Conservation (phyloP, 2,113 vertebrate genomes). For the Phocoena sinus region DNA sequence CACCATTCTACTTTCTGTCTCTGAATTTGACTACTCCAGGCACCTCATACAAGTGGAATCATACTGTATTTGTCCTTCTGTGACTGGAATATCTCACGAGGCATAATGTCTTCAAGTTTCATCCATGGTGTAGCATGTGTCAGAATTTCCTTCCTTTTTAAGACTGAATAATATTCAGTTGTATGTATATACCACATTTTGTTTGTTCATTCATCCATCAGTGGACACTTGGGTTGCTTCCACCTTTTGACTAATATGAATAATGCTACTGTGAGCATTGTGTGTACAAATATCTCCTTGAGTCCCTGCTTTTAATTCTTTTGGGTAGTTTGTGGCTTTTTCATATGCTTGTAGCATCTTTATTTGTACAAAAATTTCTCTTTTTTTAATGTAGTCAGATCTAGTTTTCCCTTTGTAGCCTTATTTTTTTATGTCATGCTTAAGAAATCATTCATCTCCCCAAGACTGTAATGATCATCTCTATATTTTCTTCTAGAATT, state of each 20-base stretch:
- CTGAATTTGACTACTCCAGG: not conserved
- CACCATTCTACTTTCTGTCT: not conserved
- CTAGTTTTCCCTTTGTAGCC: not conserved
- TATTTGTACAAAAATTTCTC: not conserved
- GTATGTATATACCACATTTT: not conserved
- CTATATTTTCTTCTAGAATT: not conserved
- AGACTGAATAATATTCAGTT: not conserved
- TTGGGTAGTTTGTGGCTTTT: not conserved
- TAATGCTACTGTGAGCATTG: not conserved
- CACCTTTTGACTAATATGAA: not conserved
- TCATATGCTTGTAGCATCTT: not conserved
- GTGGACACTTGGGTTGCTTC: not conserved
- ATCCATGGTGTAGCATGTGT: not conserved
- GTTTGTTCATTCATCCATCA: not conserved
- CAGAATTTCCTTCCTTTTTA: not conserved
- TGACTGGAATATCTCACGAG: not conserved
- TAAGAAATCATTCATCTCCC: not conserved
- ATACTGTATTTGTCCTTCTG: not conserved
- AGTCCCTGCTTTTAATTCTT: not conserved
- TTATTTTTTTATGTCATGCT: not conserved
- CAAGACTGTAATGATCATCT: not conserved
- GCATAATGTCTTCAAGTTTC: not conserved
- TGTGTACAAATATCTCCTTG: not conserved
- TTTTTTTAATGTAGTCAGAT: not conserved
- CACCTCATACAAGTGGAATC: not conserved